Base-by-base conservation (phyloP, 2,888 invertebrate species). In the Hydroisotoma schaefferi region DNA sequence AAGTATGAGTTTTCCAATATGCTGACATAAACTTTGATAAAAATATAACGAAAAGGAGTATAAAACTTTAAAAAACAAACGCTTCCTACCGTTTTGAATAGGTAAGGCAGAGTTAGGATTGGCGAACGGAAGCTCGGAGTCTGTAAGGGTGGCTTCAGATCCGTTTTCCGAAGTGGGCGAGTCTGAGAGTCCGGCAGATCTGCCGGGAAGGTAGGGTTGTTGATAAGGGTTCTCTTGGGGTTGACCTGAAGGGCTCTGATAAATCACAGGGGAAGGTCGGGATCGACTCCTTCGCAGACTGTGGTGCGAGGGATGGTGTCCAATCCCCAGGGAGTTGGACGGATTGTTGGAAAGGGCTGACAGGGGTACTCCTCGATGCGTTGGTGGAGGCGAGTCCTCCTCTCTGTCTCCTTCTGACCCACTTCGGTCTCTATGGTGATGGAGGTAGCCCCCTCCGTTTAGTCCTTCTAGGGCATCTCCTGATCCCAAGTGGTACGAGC, bases 81-180 rank as follows among this genome's bases (percentile, higher is more conserved):
- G n/a, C n/a, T n/a, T n/a, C n/a, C n/a, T 70, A 88, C 88, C 88
- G 86, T 88, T 88, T 82, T 88, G 87, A 73, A 88, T 86, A 73
- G 88, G 85, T 72, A 88, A 83, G 71, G 88, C 88, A 51, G 86
- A 87, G 76, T 88, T 88, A 22, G 61, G 69, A 76, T 88, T 83
- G 75, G 88, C 87, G 73, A 88, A 82, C 74, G 88, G 88, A 76
- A 88, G 81, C 80, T 90, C 90, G 23, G 88, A 87, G 78, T 89
- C 90, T 37, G 88, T 89, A 74, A 89, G 83, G 26, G 89, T 88
- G 43, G 87, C 88, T 84, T 88, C 88, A 69, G 88, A 89, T 68
- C 87, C 87, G 85, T 88, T 88, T 77, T 89, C 89, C 69, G 88
- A 87, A 46, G 87, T 87, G 69, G 88, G 88, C 76, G 88, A 87